Evolutionary conservation across 2,113 vertebrate species (phyloP).

Genomic region (Theristicus caerulescens): DNA sequence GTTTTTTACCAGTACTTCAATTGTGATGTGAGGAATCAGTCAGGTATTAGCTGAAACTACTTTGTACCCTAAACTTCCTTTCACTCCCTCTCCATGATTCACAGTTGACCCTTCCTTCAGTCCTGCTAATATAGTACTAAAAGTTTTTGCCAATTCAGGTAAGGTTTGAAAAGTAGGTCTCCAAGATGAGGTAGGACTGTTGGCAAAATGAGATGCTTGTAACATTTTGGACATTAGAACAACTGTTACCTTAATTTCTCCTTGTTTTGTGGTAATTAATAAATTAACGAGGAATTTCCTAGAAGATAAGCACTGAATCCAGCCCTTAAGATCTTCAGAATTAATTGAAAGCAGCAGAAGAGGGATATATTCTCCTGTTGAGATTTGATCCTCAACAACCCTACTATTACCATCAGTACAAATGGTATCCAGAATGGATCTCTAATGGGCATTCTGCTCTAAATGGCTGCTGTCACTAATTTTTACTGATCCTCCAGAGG

Average conservation of each 20-base stretch:
- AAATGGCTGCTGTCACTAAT: not conserved
- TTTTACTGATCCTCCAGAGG: not conserved
- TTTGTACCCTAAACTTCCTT: not conserved
- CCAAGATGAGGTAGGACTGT: not conserved
- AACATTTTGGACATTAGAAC: not conserved
- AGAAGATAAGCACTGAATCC: not conserved
- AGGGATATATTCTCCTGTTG: not conserved
- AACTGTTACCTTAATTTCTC: not conserved
- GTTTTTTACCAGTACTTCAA: not conserved
- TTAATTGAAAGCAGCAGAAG: not conserved
- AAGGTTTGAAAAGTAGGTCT: not conserved
- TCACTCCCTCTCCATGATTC: not conserved
- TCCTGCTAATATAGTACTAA: not conserved
- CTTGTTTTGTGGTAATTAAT: not conserved
- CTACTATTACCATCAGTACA: not conserved
- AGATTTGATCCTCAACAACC: not conserved
- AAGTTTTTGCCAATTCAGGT: not conserved
- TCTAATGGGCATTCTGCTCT: not conserved
- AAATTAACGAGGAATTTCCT: not conserved
- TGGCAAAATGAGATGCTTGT: accelerated
- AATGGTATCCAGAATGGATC: not conserved
- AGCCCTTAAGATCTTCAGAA: not conserved
- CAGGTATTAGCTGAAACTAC: not conserved
- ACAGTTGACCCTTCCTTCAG: not conserved
- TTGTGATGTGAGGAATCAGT: not conserved